phyloP scores from a whole-genome alignment of 1,140 invertebrate genomes.

The Asobara japonica region DNA sequence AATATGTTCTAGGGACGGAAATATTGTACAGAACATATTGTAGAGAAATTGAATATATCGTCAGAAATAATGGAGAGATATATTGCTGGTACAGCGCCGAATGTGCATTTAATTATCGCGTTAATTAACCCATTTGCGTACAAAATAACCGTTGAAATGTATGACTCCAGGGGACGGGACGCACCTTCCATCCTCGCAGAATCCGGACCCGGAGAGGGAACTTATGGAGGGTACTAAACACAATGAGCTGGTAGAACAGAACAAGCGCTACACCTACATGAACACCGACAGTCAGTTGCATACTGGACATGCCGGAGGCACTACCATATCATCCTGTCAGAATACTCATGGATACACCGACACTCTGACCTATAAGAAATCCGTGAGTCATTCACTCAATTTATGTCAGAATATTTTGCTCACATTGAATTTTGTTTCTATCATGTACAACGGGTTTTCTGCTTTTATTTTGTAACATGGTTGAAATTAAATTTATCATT shows the following conservation, averaged over 20 bases:
- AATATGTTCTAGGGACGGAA: too few species aligned
- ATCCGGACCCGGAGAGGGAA: constrained; percentile 61
- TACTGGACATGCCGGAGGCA: constrained; percentile 55
- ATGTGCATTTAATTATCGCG: background rate
- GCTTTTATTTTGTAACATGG: background rate
- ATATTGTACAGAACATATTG: too few species aligned
- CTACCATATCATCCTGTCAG: constrained; percentile 63
- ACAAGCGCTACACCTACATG: constrained; percentile 63
- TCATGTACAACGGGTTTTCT: background rate
- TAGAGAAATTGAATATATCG: background rate
- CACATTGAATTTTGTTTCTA: constrained; percentile 15
- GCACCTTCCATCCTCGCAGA: constrained; percentile 59
- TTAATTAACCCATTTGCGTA: constrained; percentile 7
- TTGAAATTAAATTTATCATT: background rate
- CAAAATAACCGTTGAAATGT: constrained; percentile 8
- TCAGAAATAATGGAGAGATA: constrained; percentile 1
- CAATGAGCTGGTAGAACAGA: constrained; percentile 58
- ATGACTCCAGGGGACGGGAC: constrained; percentile 54
- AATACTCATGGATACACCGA: constrained; percentile 62
- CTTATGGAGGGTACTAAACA: constrained; percentile 62
- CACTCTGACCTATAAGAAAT: constrained; percentile 65
- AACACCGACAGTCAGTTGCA: constrained; percentile 60
- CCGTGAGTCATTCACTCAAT: constrained; percentile 42
- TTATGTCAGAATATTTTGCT: constrained; percentile 21
- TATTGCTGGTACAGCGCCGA: background rate